These are phyloP conservation scores for Panagrolaimus sp. DNA, from an alignment of 1,140 invertebrate genomes.

Conservation along the genomic window DNA sequence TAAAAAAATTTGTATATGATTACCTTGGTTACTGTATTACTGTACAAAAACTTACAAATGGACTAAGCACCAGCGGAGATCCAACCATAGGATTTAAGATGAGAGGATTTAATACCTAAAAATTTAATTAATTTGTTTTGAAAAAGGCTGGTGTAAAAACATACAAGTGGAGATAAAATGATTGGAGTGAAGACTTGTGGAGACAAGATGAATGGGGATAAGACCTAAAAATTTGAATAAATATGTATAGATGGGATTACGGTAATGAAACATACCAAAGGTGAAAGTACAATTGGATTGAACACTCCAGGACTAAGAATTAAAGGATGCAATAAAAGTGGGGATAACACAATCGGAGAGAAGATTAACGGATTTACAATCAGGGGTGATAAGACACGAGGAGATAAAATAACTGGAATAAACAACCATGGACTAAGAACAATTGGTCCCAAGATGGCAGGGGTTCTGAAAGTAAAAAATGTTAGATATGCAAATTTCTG, in stretches of 20 bases:
- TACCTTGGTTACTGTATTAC: slow-evolving; percentile 27
- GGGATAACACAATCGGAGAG: slow-evolving; percentile 36
- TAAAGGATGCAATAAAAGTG: slow-evolving; percentile 36
- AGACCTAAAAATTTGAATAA: neutral
- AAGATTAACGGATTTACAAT: slow-evolving; percentile 34
- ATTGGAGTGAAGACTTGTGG: slow-evolving; percentile 41
- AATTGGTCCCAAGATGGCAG: slow-evolving; percentile 34
- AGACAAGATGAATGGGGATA: slow-evolving; percentile 45
- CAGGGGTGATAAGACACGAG: slow-evolving; percentile 32
- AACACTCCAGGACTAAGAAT: slow-evolving; percentile 41
- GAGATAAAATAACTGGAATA: slow-evolving; percentile 46
- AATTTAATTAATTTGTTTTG: neutral
- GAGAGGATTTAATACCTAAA: slow-evolving; percentile 31
- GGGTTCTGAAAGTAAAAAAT: slow-evolving; percentile 31
- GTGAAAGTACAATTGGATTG: slow-evolving; percentile 35
- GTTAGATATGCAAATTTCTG: neutral
- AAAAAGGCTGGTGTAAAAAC: neutral
- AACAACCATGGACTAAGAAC: slow-evolving; percentile 46
- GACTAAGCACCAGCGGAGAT: slow-evolving; percentile 42
- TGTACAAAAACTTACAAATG: slow-evolving; percentile 39
- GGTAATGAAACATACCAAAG: slow-evolving; percentile 20
- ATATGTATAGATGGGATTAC: neutral
- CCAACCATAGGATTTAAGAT: slow-evolving; percentile 47
- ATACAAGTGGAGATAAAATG: slow-evolving; percentile 44
- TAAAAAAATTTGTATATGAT: slow-evolving; percentile 25